Evolutionary conservation across 2,797 vertebrate species (phyloP).

Genomic region (Falco cherrug): DNA sequence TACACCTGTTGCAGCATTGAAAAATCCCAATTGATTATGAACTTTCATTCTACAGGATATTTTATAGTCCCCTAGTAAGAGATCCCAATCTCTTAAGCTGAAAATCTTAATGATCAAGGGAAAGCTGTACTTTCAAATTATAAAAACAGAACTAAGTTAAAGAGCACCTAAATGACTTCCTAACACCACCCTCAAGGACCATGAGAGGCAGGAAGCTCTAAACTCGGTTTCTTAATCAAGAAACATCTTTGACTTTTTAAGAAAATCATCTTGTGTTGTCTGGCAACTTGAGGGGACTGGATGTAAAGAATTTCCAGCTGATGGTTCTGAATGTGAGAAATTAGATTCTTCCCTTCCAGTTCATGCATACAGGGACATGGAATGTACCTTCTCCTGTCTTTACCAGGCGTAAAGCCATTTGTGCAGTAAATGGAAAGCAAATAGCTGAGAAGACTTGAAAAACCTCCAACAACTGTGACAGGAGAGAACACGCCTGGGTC

Average conservation of each 20-base stretch:
- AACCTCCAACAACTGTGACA: neutral
- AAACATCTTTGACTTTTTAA: neutral
- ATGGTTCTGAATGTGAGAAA: neutral
- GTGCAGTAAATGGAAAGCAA: neutral
- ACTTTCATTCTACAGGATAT: neutral
- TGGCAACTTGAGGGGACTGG: neutral
- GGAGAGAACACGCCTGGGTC: accelerated
- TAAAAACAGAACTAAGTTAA: neutral
- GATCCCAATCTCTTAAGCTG: neutral
- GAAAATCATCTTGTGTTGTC: neutral
- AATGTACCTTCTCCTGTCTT: neutral
- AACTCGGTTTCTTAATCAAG: neutral
- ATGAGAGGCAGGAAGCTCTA: neutral
- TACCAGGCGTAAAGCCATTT: neutral
- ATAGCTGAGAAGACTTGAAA: neutral
- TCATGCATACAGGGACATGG: neutral
- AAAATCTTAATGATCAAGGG: neutral
- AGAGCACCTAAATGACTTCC: neutral
- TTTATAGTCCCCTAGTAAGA: neutral
- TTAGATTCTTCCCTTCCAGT: neutral
- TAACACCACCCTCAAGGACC: neutral
- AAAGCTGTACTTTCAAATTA: neutral
- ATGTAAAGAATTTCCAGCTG: neutral
- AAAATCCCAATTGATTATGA: neutral
- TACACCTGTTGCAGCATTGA: neutral